phyloP scores from a whole-genome alignment of 35 echinoderm and acorn worm species.

The Apostichopus japonicus region DNA sequence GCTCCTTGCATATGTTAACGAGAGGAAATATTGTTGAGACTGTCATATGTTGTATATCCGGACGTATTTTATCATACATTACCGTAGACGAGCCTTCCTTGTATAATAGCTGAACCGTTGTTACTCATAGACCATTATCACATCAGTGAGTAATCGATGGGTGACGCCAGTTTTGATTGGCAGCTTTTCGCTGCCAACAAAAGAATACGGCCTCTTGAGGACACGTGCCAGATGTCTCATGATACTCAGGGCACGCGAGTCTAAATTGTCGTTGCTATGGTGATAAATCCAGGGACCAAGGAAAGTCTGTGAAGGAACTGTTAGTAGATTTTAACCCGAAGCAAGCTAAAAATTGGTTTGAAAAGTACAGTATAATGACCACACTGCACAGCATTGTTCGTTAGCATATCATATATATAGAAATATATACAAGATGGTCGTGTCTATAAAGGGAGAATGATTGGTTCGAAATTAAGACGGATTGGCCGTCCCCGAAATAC shows the following conservation, averaged over 20 bases:
- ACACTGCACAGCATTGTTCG: background rate
- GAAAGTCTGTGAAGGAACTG: background rate
- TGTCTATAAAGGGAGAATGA: background rate
- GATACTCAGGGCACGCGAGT: slow-evolving; percentile 29
- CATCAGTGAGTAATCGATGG: slow-evolving; percentile 22
- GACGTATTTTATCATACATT: too few species aligned
- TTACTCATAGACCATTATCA: background rate
- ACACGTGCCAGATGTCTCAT: slow-evolving; percentile 31
- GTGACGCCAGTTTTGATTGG: slow-evolving; percentile 40
- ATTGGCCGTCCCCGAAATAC: background rate
- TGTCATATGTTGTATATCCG: too few species aligned
- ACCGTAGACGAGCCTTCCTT: too few species aligned
- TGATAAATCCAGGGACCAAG: slow-evolving; percentile 28
- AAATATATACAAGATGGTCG: background rate
- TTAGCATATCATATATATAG: background rate
- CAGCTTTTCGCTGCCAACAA: slow-evolving; percentile 16
- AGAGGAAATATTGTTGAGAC: too few species aligned
- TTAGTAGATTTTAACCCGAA: too few species aligned
- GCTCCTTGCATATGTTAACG: too few species aligned
- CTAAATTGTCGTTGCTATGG: slow-evolving; percentile 24
- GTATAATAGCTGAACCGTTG: background rate
- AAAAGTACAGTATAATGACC: too few species aligned
- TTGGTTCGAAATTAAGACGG: background rate
- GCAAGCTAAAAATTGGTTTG: too few species aligned
- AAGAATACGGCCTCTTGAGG: slow-evolving; percentile 24